Percentiles rank a stretch among this genome's conserved stretches.
phyloP scores from a whole-genome alignment of 1,140 invertebrate species.

The Physella acuta region DNA sequence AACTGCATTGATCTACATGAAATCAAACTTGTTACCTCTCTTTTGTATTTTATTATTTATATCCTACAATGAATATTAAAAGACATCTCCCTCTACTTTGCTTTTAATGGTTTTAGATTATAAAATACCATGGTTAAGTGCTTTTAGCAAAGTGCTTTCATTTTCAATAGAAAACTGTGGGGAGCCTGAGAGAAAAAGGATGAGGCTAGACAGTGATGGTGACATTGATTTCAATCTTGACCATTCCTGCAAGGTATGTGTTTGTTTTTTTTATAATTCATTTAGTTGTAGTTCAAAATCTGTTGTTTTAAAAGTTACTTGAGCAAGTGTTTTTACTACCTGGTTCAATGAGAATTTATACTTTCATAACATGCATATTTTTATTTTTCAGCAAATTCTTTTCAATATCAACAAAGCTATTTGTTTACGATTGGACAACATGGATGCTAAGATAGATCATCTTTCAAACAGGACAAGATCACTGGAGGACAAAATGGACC shows the following conservation, averaged over 20 bases:
- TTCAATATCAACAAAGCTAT: conserved; percentile 60
- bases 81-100: too few species aligned
- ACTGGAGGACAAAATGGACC: conserved; percentile 57
- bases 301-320: not conserved
- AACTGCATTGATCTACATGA: too few species aligned
- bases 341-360: not conserved
- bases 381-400: conserved; percentile 56
- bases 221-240: conserved; percentile 35
- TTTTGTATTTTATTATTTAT: too few species aligned
- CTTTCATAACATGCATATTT: not conserved
- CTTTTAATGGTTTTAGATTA: too few species aligned
- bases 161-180: conserved; percentile 28
- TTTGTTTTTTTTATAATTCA: conserved; percentile 1
- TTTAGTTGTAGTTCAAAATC: too few species aligned
- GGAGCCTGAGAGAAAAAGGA: conserved; percentile 37
- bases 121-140: too few species aligned
- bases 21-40: too few species aligned
- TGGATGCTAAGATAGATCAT: conserved; percentile 54
- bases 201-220: conserved; percentile 33
- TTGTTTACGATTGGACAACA: conserved; percentile 54
- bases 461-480: conserved; percentile 40
- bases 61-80: too few species aligned
- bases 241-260: conserved; percentile 37
- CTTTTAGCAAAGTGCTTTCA: not conserved
- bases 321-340: not conserved